Base-by-base conservation (phyloP, 2,888 invertebrate genomes). In the Aplocera efformata region DNA sequence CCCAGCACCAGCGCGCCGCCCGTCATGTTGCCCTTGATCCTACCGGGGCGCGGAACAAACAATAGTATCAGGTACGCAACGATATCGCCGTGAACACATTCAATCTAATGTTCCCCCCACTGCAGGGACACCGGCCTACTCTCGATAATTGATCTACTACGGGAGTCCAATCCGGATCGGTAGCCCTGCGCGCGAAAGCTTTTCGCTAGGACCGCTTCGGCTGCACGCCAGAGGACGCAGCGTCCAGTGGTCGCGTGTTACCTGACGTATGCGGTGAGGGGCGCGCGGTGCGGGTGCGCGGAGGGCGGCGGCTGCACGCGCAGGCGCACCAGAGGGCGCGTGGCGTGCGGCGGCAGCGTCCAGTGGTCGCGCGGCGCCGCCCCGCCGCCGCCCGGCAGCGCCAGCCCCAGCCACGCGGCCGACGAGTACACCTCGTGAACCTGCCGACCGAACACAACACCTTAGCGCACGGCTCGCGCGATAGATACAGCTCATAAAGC, bases 391-490 rank as follows among this genome's bases (percentile, higher is more conserved):
- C 85, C 90, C 42, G 98, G 96, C 70, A 98, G 89, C 79, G 94
- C 94, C 80, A 98, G 94, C 70, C 96, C 95, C 76, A 98, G 94
- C 86, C 98, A 97, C 32, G 95, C 94, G 43, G 96, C 97, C 74
- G 96, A 97, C 70, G 94, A 94, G 80, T 94, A 94, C 56, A 95
- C 92, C 88, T 95, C 94, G 48, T 91, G 84, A 68, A 95, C 92
- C 92, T 93, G 72, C 43, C 50, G 62, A 32, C 44, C 28, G 7
- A 25, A 22, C 29, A n/a, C 20, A 11, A 30, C 13, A 20, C 4
- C 20, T 6, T 20, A 20, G 27, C 21, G 8, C 5, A 8, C 20
- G n/a, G 13, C 7, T 4, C 11, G 21, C 3, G 9, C 7, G n/a
- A n/a, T n/a, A n/a, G n/a, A n/a, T n/a, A n/a, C n/a, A n/a, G n/a